Percentiles rank a stretch among this genome's conserved stretches.
Conservation (phyloP, 1,140 invertebrate genomes). For the Maconellicoccus hirsutus region DNA sequence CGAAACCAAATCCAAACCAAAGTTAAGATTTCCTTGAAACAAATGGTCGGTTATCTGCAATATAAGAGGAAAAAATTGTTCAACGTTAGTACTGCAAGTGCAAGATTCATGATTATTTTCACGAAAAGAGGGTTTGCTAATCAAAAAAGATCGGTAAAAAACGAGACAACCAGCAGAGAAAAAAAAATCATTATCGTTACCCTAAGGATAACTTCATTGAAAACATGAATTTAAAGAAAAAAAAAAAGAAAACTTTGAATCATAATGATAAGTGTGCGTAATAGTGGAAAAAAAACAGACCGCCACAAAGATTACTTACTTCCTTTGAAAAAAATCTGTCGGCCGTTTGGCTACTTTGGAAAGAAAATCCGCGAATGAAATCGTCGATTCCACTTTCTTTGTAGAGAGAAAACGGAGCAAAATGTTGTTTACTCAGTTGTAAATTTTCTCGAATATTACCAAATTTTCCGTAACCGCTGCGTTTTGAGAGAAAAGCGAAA, state of each 20-base stretch:
- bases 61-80: no score
- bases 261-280: no score
- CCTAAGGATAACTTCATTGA: neutral
- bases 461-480: conserved; percentile 37
- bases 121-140: no score
- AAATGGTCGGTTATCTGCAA: conserved; percentile 46
- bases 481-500: conserved; percentile 18
- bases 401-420: conserved; percentile 41
- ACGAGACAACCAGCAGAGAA: no score
- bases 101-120: no score
- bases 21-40: conserved; percentile 40
- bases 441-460: conserved; percentile 40
- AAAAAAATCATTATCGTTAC: no score
- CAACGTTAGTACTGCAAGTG: no score
- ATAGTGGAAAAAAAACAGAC: neutral
- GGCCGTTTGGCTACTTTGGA: conserved; percentile 41
- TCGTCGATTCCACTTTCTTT: conserved; percentile 38
- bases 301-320: conserved; percentile 31
- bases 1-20: conserved; percentile 53
- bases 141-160: no score
- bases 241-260: conserved; percentile 11
- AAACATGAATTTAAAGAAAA: no score
- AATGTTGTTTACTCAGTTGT: conserved; percentile 42
- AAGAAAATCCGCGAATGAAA: conserved; percentile 42
- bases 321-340: conserved; percentile 44